Evolutionary conservation across 2,888 invertebrate species (phyloP).

Genomic region (Trichogramma dendrolimi): DNA sequence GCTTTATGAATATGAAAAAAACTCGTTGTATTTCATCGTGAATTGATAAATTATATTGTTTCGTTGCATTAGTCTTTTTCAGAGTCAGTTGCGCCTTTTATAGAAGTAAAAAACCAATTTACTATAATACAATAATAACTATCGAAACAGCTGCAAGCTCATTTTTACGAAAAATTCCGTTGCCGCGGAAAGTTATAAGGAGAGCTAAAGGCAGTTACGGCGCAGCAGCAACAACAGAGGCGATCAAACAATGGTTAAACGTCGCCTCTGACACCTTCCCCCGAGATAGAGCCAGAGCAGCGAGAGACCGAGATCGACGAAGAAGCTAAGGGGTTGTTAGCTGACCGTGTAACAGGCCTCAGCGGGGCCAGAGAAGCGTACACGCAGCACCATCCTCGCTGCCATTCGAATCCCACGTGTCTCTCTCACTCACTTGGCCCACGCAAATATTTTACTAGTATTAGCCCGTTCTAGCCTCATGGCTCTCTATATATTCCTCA

Average conservation of each 20-base stretch:
- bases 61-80: too few species aligned
- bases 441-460: slow-evolving; percentile 29
- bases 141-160: too few species aligned
- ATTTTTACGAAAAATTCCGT: too few species aligned
- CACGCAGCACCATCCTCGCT: slow-evolving; percentile 12
- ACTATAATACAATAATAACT: too few species aligned
- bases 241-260: slow-evolving; percentile 44
- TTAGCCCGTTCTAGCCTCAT: slow-evolving; percentile 10
- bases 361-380: slow-evolving; percentile 36
- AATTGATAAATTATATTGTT: too few species aligned
- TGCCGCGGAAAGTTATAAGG: too few species aligned
- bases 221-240: slow-evolving; percentile 28
- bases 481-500: background rate
- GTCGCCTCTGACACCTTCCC: too few species aligned
- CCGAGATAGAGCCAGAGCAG: background rate
- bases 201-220: too few species aligned
- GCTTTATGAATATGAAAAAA: too few species aligned
- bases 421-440: slow-evolving; percentile 4
- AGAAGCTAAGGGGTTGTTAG: slow-evolving; percentile 44
- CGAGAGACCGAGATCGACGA: slow-evolving; percentile 10
- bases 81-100: too few species aligned
- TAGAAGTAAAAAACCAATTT: too few species aligned
- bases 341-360: slow-evolving; percentile 48
- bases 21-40: too few species aligned
- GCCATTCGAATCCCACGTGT: slow-evolving; percentile 23